These are phyloP conservation scores for Vultur gryphus DNA, from an alignment of 2,797 vertebrate genomes.

Conservation along the genomic window DNA sequence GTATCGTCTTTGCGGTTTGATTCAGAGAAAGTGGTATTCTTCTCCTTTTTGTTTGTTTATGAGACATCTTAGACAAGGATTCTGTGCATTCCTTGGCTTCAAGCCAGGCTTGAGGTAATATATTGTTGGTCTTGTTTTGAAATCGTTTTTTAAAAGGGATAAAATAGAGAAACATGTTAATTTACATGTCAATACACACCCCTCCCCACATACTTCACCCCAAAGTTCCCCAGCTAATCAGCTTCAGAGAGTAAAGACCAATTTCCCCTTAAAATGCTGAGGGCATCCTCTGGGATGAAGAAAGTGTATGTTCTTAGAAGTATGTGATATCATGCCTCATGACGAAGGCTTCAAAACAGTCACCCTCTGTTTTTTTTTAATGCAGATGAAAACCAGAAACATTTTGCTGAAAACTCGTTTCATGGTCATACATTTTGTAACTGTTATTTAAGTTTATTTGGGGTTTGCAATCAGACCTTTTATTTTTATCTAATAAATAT, in stretches of 20 bases:
- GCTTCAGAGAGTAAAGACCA: background rate
- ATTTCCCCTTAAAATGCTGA: background rate
- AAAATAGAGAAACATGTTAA: background rate
- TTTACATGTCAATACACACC: accelerated
- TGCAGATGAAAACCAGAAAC: background rate
- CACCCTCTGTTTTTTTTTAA: background rate
- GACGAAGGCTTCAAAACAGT: background rate
- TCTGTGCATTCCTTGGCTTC: background rate
- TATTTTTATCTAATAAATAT: conserved; percentile 31
- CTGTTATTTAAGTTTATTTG: background rate
- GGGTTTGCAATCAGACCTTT: background rate
- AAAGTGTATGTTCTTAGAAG: background rate
- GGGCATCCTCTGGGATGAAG: background rate
- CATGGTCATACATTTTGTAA: background rate
- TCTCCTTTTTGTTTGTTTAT: background rate
- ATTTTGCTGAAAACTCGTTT: background rate
- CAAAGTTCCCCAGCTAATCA: background rate
- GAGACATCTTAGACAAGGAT: background rate
- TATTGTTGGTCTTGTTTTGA: background rate
- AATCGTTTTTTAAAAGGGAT: background rate
- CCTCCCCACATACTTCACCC: accelerated
- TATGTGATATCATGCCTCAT: background rate
- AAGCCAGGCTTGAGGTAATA: background rate
- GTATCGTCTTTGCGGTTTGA: background rate
- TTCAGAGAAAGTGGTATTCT: background rate